Base-by-base conservation (phyloP, 37 sponge, comb jelly and placozoan genomes). In the Hexactinellida sp. region DNA sequence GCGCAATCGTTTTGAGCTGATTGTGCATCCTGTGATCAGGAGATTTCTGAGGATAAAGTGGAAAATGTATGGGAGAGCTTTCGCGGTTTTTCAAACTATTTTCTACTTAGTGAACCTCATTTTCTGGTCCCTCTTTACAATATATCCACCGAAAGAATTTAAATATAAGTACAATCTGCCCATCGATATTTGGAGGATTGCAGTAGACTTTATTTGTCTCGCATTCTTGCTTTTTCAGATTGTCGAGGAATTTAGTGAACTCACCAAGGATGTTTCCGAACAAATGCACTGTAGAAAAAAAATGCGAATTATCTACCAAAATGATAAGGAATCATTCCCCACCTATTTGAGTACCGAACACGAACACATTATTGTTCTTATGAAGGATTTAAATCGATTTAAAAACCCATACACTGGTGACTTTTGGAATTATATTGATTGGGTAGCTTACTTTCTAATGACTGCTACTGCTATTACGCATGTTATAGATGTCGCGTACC, bases 381-480 rank as follows among this genome's bases (percentile, higher is more conserved):
- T 63, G 21, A 10, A 63, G 13, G 30, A 63, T 63, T 63, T 63
- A 23, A 63, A 63, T 1, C 76, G 30, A 25, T 28, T 63, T 63
- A 10, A n/a, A n/a, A 63, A 63, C 30, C 76, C 76, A 7, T 63
- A 63, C 34, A 63, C 34, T 7, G 76, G 76, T 1, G 76, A 63
- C 13, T 63, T 63, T n/a, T 63, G 76, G 76, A 63, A 63, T 63
- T 63, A 63, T 23, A 63, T 63, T 7, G 76, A 63, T 63, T 63
- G 76, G 76, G 19, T 63, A 32, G 76, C 76, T 63, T 63, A 63
- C 76, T 25, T 63, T 63, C 34, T 63, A n/a, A 63, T 63, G 76
- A n/a, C 30, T 32, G 76, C 76, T 63, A 63, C 76, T 3, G 30
- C 30, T 7, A 23, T 63, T 63, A 63, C 28, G 3, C 76, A 63